These are phyloP conservation scores for Rhopilema esculentum DNA, from an alignment of 30 jellyfish, hydroid and myxozoan species.

Conservation along the genomic window DNA sequence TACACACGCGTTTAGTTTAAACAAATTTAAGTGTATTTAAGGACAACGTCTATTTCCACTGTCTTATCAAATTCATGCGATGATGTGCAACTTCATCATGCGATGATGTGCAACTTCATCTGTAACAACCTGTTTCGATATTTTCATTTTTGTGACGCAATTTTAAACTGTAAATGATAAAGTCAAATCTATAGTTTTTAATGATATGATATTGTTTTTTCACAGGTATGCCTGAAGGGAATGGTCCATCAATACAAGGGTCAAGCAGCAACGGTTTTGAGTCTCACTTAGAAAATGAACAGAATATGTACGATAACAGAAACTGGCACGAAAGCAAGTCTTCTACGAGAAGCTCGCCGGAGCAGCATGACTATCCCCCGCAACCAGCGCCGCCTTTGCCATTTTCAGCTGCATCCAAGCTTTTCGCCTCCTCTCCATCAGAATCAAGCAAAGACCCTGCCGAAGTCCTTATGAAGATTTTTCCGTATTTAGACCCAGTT, in stretches of 20 bases:
- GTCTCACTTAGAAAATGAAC: conserved; percentile 21
- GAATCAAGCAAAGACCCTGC: conserved; percentile 69
- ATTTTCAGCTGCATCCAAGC: conserved; percentile 22
- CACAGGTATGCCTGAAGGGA: conserved; percentile 44
- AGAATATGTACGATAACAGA: conserved; percentile 13
- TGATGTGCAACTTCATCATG: no score
- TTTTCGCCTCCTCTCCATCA: conserved; percentile 29
- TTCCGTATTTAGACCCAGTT: conserved; percentile 74
- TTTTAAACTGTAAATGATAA: not conserved
- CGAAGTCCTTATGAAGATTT: conserved; percentile 67
- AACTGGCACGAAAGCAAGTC: conserved; percentile 68
- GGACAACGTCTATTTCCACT: no score
- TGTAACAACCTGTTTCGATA: no score
- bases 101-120: no score
- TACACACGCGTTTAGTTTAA: no score
- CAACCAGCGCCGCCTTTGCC: conserved; percentile 21
- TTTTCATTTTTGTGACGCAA: no score
- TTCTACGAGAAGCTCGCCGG: conserved; percentile 50
- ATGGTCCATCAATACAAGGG: conserved; percentile 9
- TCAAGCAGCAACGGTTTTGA: conserved; percentile 18
- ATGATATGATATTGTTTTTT: not conserved
- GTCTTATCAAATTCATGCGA: no score
- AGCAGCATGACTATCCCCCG: conserved; percentile 18
- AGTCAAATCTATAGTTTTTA: not conserved
- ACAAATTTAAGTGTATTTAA: no score